A percentile compares a stretch with the other conserved stretches of the same genome.
These are phyloP conservation scores for Ceuthmochares aereus DNA, from an alignment of 2,113 vertebrate genomes.

Conservation along the genomic window DNA sequence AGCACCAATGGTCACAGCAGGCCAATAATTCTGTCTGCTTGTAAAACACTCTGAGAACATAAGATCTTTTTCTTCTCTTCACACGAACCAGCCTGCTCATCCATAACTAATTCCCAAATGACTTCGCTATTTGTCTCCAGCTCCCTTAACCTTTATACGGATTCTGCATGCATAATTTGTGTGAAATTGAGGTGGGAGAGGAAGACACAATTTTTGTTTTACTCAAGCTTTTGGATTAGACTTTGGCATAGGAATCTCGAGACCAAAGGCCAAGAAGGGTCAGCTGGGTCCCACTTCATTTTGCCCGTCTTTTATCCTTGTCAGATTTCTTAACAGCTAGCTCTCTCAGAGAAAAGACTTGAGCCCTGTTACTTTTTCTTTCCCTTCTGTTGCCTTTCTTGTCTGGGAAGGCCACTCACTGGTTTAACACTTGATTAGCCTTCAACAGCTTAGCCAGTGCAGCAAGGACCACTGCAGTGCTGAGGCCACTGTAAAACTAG, in stretches of 20 bases:
- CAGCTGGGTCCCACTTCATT: background rate
- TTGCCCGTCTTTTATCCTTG: background rate
- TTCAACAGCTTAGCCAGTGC: background rate
- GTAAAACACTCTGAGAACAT: background rate
- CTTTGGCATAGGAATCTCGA: background rate
- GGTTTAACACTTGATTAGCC: background rate
- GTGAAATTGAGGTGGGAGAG: background rate
- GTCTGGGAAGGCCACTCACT: background rate
- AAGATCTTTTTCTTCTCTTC: background rate
- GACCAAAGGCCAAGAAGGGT: background rate
- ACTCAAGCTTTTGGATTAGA: background rate
- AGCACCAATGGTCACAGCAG: background rate
- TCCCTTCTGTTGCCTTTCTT: background rate
- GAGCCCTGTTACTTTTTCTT: background rate
- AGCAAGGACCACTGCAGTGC: background rate
- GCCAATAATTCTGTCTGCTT: background rate
- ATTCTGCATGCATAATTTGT: background rate
- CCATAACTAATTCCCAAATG: background rate
- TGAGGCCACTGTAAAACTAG: background rate
- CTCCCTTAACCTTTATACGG: background rate
- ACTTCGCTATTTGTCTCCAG: background rate
- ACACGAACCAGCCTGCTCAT: background rate
- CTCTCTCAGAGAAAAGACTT: background rate
- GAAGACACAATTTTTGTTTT: background rate
- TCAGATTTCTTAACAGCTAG: background rate